A percentile compares a stretch with the other conserved stretches of the same genome.
These are phyloP conservation scores for Machaerirhynchus nigripectus DNA, from an alignment of 2,113 vertebrate species.

Conservation along the genomic window DNA sequence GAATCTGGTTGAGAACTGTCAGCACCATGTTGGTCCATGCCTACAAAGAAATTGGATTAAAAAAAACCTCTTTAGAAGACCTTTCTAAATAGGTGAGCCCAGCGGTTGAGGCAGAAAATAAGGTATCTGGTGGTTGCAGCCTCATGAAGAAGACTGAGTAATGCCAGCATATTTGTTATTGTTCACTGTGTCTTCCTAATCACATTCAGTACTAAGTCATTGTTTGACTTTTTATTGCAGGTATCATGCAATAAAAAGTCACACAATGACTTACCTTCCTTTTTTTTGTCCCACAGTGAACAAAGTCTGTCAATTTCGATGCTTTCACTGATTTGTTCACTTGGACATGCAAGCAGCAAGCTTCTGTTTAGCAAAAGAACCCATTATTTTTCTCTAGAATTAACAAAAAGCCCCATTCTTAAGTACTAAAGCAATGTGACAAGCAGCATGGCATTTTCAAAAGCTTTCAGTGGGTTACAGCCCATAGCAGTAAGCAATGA, in stretches of 20 bases:
- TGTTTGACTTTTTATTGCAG: neutral
- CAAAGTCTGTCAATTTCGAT: neutral
- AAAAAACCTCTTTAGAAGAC: neutral
- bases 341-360: neutral
- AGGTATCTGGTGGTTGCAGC: neutral
- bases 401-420: neutral
- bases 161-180: neutral
- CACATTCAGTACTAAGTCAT: neutral
- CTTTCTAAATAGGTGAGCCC: neutral
- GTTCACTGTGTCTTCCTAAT: neutral
- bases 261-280: too few relatives aligned
- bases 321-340: neutral
- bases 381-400: neutral
- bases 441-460: neutral
- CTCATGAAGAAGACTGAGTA: neutral
- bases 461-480: neutral
- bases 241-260: too few relatives aligned
- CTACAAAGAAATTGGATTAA: constrained; percentile 60
- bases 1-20: constrained; percentile 92
- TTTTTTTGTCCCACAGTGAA: neutral
- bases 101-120: neutral
- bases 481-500: neutral
- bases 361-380: neutral
- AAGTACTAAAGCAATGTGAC: neutral
- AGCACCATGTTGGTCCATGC: constrained; percentile 98